Evolutionary conservation across 2,797 vertebrate genomes (phyloP).

Genomic region (Sparus aurata): DNA sequence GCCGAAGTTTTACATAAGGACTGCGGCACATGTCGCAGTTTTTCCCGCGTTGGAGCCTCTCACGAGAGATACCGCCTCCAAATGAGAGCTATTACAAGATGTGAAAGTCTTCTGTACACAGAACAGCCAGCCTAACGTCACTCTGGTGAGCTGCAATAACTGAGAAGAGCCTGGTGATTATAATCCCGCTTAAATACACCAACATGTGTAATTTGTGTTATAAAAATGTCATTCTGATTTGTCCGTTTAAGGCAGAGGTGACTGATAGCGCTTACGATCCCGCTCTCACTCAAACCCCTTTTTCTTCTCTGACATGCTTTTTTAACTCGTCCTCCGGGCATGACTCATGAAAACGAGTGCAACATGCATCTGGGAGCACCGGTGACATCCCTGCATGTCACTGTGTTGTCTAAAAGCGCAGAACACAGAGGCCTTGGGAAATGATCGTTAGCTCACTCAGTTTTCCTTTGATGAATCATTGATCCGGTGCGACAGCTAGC

Average conservation of each 20-base stretch:
- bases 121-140: conserved; percentile 6
- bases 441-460: background rate
- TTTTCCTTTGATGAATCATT: conserved; percentile 1
- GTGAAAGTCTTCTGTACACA: background rate
- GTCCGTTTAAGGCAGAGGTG: background rate
- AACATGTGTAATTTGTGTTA: conserved; percentile 18
- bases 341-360: background rate
- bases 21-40: conserved; percentile 22
- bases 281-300: conserved; percentile 1
- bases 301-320: background rate
- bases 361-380: background rate
- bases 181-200: conserved; percentile 21
- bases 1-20: conserved; percentile 42
- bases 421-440: conserved; percentile 3
- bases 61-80: conserved; percentile 1
- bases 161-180: conserved; percentile 14
- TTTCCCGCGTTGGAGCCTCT: background rate
- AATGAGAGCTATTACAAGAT: conserved; percentile 11
- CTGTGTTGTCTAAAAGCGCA: conserved; percentile 2
- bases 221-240: conserved; percentile 13
- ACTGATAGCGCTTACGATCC: conserved; percentile 4
- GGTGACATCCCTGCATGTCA: background rate
- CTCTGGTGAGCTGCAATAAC: conserved; percentile 8
- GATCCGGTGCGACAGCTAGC: background rate
- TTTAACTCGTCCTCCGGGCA: conserved; percentile 3